Conservation (phyloP, 2,888 invertebrate genomes). For the Leucoptera coffeella region DNA sequence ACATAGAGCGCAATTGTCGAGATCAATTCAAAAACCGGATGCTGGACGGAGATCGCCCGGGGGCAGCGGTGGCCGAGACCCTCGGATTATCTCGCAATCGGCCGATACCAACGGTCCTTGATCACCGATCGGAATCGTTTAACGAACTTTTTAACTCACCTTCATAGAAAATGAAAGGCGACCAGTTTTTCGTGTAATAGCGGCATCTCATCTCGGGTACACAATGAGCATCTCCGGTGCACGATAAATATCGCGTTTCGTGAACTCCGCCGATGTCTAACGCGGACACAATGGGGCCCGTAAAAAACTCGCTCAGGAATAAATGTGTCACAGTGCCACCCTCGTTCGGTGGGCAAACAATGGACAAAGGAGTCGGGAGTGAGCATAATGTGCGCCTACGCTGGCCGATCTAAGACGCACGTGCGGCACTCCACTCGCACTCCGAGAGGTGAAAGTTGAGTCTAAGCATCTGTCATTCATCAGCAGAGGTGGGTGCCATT, state of each 20-base stretch:
- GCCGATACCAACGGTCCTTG: constrained; percentile 41
- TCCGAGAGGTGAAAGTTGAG: too few relatives aligned
- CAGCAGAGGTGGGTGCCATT: too few relatives aligned
- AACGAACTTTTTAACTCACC: too few relatives aligned
- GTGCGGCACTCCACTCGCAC: too few relatives aligned
- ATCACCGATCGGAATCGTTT: constrained; percentile 39
- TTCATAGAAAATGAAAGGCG: constrained; percentile 40
- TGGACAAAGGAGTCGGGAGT: constrained; percentile 35
- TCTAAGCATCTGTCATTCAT: too few relatives aligned
- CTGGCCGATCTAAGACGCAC: too few relatives aligned
- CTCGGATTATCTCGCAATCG: too few relatives aligned
- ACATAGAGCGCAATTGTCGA: constrained; percentile 34
- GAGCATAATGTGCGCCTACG: constrained; percentile 34
- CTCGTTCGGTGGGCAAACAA: constrained; percentile 34
- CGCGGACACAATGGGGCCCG: constrained; percentile 44
- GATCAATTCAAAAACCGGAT: constrained; percentile 46
- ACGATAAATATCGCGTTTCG: constrained; percentile 44
- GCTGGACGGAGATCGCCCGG: too few relatives aligned
- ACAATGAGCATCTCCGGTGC: too few relatives aligned
- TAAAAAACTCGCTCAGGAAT: constrained; percentile 45
- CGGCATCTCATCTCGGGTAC: too few relatives aligned
- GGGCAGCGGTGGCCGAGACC: too few relatives aligned
- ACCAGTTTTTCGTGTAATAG: too few relatives aligned
- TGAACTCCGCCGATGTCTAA: constrained; percentile 42
- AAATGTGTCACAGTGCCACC: constrained; percentile 52